Evolutionary conservation across 1,140 invertebrate species (phyloP).

Genomic region (Camponotus floridanus): DNA sequence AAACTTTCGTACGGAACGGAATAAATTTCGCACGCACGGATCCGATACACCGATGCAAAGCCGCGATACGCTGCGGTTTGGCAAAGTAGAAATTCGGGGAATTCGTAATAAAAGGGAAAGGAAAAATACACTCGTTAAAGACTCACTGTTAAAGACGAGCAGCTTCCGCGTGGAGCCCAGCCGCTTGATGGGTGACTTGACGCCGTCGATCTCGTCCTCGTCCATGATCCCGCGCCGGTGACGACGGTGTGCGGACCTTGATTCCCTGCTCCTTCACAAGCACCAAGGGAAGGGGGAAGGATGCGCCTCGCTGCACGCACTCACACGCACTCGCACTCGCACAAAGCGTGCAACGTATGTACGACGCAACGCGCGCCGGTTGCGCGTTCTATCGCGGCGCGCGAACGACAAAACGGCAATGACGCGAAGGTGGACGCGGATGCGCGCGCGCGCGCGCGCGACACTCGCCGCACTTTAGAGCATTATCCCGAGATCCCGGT

Average conservation of each 20-base stretch:
- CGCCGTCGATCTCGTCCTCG: constrained; percentile 89
- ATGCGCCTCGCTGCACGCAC: constrained; percentile 35
- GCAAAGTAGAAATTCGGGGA: too few relatives aligned
- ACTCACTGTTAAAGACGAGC: constrained; percentile 92
- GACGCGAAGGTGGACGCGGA: constrained; percentile 11
- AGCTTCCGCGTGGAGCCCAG: constrained; percentile 93
- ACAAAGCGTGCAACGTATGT: neutral
- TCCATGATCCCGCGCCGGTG: constrained; percentile 85
- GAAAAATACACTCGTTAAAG: neutral
- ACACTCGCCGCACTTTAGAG: constrained; percentile 73
- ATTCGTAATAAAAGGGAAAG: neutral
- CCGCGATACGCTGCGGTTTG: too few relatives aligned
- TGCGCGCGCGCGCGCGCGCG: constrained; percentile 45
- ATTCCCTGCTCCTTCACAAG: constrained; percentile 27
- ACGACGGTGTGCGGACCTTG: neutral
- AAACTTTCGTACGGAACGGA: neutral
- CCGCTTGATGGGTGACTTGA: constrained; percentile 91
- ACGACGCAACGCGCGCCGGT: constrained; percentile 25
- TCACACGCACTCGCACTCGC: neutral
- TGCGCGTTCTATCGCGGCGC: constrained; percentile 31
- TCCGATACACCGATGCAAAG: neutral
- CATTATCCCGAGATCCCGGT: constrained; percentile 68
- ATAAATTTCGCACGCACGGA: neutral
- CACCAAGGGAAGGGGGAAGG: neutral
- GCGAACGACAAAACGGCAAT: constrained; percentile 34